These are phyloP conservation scores for Aspiorhynchus laticeps DNA, from an alignment of 2,113 vertebrate genomes.

Conservation along the genomic window DNA sequence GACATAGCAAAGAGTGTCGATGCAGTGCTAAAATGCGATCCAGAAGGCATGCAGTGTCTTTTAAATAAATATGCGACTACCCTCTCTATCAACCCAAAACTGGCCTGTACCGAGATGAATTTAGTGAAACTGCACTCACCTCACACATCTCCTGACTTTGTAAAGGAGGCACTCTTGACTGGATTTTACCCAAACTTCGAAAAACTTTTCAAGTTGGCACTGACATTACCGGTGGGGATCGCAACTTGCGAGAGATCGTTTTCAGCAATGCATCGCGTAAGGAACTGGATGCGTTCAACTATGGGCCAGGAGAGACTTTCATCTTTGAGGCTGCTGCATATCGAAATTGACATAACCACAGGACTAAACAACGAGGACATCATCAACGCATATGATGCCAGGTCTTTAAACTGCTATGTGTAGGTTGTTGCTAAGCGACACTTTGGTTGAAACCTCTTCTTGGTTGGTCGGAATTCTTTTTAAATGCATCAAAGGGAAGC, in stretches of 20 bases:
- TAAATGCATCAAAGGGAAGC: not conserved
- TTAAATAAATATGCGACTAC: not conserved
- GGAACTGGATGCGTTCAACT: not conserved
- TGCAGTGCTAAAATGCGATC: not conserved
- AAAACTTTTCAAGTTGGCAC: conserved; percentile 4
- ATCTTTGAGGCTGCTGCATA: not conserved
- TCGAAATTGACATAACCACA: too few relatives aligned
- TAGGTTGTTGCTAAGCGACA: not conserved
- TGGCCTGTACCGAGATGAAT: not conserved
- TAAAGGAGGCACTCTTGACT: not conserved
- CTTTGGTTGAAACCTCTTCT: not conserved
- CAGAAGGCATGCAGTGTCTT: not conserved
- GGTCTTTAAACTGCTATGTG: not conserved
- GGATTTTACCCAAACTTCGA: not conserved
- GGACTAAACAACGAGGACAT: too few relatives aligned
- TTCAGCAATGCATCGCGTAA: not conserved
- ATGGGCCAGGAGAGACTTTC: conserved; percentile 14
- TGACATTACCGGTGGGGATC: not conserved
- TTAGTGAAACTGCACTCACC: not conserved
- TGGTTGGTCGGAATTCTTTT: not conserved
- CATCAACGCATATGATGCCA: not conserved
- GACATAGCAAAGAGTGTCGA: not conserved
- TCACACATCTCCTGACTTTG: not conserved
- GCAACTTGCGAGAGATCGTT: not conserved
- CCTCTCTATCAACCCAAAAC: not conserved